A percentile compares a stretch with the other conserved stretches of the same genome.
These are phyloP conservation scores for Canis aureus DNA, from an alignment of 2,113 vertebrate species.

Conservation along the genomic window DNA sequence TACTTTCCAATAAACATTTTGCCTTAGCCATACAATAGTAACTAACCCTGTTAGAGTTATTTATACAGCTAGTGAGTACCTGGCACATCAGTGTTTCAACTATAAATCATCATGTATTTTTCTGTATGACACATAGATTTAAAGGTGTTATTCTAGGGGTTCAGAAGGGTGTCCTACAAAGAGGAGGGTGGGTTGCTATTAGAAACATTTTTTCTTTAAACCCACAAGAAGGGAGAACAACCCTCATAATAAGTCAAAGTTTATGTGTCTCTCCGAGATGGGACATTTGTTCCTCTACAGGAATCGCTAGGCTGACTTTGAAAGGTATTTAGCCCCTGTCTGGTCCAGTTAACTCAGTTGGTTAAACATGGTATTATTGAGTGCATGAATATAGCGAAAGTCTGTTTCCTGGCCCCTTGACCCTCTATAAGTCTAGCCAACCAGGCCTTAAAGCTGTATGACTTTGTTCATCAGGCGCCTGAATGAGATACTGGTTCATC, in stretches of 20 bases:
- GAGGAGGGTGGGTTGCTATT: background rate
- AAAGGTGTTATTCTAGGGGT: background rate
- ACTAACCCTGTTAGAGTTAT: background rate
- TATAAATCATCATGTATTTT: background rate
- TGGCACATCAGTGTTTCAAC: background rate
- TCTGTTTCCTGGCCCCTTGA: conserved; percentile 42
- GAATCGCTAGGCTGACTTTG: background rate
- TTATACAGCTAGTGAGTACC: background rate
- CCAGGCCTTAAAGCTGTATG: background rate
- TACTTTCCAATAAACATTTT: background rate
- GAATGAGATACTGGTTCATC: background rate
- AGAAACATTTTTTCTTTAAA: conserved; percentile 50
- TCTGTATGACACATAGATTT: background rate
- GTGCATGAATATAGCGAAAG: background rate
- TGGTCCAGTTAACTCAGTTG: background rate
- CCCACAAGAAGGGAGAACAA: background rate
- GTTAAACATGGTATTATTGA: background rate
- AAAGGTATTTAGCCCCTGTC: background rate
- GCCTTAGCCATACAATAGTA: background rate
- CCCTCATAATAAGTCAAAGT: background rate
- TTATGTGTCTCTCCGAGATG: background rate
- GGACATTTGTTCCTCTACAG: background rate
- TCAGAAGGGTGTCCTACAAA: background rate
- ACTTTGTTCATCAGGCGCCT: background rate
- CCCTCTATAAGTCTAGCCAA: background rate